These are phyloP conservation scores for Rhagologus leucostigma DNA, from an alignment of 2,113 vertebrate species.

Conservation along the genomic window DNA sequence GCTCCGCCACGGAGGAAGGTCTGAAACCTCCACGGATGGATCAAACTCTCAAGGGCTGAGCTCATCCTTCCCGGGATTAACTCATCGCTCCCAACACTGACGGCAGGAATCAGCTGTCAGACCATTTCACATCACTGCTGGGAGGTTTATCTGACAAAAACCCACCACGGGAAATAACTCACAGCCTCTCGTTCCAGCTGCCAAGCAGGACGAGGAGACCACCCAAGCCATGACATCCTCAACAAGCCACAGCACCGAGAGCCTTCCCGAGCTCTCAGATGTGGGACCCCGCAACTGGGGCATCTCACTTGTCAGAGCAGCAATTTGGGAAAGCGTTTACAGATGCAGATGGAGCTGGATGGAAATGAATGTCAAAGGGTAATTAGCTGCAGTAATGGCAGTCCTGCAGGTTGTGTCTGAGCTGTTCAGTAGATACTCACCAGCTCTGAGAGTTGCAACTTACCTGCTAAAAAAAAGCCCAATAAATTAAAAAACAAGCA, in stretches of 20 bases:
- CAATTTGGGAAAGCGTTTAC: not conserved
- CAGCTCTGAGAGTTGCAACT: not conserved
- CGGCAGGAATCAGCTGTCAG: slow-evolving; percentile 21
- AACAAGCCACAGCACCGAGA: not conserved
- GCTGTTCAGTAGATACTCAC: not conserved
- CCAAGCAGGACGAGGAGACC: slow-evolving; percentile 4
- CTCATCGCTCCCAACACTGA: not conserved
- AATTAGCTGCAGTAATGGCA: not conserved
- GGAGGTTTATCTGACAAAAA: slow-evolving; percentile 23
- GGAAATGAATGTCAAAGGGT: not conserved
- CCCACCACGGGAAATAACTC: not conserved
- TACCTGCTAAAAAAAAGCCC: not conserved
- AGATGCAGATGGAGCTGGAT: not conserved
- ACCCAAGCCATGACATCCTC: slow-evolving; percentile 47
- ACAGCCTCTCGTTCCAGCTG: slow-evolving; percentile 18
- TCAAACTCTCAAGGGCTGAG: not conserved
- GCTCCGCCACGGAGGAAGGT: not conserved
- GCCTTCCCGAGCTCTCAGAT: not conserved
- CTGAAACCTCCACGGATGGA: not conserved
- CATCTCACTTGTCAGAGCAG: slow-evolving; percentile 27
- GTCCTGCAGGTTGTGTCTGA: not conserved
- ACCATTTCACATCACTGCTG: not conserved
- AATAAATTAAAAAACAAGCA: not conserved
- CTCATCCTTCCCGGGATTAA: not conserved
- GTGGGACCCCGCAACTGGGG: not conserved